Evolutionary conservation across 1,140 invertebrate genomes (phyloP).

Genomic region (Papilio glaucus): DNA sequence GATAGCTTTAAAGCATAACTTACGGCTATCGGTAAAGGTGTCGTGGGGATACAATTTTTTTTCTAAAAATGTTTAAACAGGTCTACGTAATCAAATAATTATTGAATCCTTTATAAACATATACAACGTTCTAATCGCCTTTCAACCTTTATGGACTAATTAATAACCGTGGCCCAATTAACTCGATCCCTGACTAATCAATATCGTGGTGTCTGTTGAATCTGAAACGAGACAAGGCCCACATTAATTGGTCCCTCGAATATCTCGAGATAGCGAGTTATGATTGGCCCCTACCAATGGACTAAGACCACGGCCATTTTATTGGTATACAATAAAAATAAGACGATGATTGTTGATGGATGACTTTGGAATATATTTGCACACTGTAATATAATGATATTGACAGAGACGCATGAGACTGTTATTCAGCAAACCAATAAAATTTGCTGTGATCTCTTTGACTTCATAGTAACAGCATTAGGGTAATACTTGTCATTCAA

Average conservation of each 20-base stretch:
- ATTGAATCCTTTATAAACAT: not conserved
- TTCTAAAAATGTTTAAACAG: not conserved
- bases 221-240: constrained; percentile 55
- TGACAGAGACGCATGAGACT: not conserved
- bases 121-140: not conserved
- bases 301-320: constrained; percentile 24
- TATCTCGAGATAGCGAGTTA: constrained; percentile 53
- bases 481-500: too few relatives aligned
- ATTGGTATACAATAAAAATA: constrained; percentile 36
- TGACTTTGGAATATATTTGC: constrained; percentile 1
- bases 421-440: not conserved
- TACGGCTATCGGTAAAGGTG: too few relatives aligned
- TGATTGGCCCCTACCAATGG: constrained; percentile 34
- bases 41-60: not conserved
- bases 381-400: not conserved
- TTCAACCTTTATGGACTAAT: constrained; percentile 53
- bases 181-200: constrained; percentile 62
- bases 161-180: constrained; percentile 71
- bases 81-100: not conserved
- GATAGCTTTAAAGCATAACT: too few relatives aligned
- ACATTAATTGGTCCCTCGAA: constrained; percentile 68
- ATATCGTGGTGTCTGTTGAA: constrained; percentile 59
- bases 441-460: not conserved
- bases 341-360: constrained; percentile 31
- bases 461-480: not conserved